phyloP scores from a whole-genome alignment of 2,888 invertebrate genomes.

The Leptinotarsa haldemani region DNA sequence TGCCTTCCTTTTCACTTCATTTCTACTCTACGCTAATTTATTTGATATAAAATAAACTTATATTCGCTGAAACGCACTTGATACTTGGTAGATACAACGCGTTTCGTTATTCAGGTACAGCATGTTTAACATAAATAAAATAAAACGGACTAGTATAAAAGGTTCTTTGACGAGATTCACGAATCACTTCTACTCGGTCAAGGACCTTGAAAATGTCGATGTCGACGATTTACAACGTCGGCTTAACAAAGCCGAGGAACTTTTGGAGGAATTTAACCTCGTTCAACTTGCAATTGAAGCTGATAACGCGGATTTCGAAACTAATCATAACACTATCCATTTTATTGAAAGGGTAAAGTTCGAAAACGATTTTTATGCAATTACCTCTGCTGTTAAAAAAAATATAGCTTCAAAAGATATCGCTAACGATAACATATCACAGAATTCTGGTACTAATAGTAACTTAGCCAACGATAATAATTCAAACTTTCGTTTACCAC shows the following conservation, averaged over 20 bases:
- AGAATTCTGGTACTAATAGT: not conserved
- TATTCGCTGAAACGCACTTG: not conserved
- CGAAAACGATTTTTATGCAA: conserved; percentile 22
- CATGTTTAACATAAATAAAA: conserved; percentile 2
- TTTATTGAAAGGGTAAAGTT: not conserved
- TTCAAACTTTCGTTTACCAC: conserved; percentile 14
- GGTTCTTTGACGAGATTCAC: not conserved
- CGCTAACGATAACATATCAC: not conserved
- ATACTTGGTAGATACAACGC: not conserved
- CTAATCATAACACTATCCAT: not conserved
- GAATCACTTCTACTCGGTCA: not conserved
- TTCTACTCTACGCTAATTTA: not conserved
- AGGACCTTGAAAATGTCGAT: not conserved
- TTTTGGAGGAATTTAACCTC: conserved; percentile 3
- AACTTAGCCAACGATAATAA: conserved; percentile 9
- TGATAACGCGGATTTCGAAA: conserved; percentile 7
- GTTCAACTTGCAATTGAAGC: conserved; percentile 24
- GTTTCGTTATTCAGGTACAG: not conserved
- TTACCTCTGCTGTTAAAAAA: conserved; percentile 4
- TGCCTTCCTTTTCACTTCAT: not conserved
- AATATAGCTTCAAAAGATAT: not conserved
- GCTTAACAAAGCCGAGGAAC: conserved; percentile 16
- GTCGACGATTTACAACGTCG: not conserved
- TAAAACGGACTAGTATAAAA: not conserved
- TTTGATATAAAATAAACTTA: not conserved